A percentile compares a stretch with the other conserved stretches of the same genome.
phyloP scores from a whole-genome alignment of 2,797 vertebrate genomes.

The Leptatherina wallacei region DNA sequence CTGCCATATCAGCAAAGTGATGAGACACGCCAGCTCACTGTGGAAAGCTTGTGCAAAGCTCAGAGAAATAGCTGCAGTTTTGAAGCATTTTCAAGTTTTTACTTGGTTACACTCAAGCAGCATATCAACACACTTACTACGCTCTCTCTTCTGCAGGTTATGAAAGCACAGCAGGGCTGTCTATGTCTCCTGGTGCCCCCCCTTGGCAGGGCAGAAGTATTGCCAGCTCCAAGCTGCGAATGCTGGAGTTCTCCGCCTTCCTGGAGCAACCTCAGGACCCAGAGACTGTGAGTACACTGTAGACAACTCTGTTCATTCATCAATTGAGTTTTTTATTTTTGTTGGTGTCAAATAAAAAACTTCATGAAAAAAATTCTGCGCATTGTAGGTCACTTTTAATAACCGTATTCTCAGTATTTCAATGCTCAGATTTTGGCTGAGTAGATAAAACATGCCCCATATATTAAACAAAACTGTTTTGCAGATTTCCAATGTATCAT shows the following conservation, averaged over 20 bases:
- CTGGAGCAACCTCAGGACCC: conserved; percentile 93
- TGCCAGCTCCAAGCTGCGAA: conserved; percentile 92
- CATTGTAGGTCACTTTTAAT: not conserved
- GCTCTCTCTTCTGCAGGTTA: conserved; percentile 84
- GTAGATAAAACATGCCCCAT: not conserved
- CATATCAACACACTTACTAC: conserved; percentile 8
- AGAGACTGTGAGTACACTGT: conserved; percentile 86
- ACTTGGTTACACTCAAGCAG: conserved; percentile 17
- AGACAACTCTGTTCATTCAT: not conserved
- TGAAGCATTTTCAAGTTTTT: conserved; percentile 26
- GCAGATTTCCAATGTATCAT: not conserved
- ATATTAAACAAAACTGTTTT: not conserved
- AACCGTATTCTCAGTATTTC: not conserved
- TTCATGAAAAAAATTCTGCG: too few relatives aligned
- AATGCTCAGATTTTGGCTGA: not conserved
- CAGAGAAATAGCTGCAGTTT: conserved; percentile 38
- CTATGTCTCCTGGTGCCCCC: conserved; percentile 86
- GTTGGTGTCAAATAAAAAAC: not conserved
- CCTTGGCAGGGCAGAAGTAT: conserved; percentile 93
- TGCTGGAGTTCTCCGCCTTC: conserved; percentile 96
- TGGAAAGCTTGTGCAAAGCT: conserved; percentile 30
- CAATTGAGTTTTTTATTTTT: not conserved
- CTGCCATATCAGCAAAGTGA: conserved; percentile 46
- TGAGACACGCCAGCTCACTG: conserved; percentile 30
- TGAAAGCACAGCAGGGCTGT: conserved; percentile 87